A percentile compares a stretch with the other conserved stretches of the same genome.
phyloP scores from a whole-genome alignment of 1,140 invertebrate species.

The Piezodorus guildinii region DNA sequence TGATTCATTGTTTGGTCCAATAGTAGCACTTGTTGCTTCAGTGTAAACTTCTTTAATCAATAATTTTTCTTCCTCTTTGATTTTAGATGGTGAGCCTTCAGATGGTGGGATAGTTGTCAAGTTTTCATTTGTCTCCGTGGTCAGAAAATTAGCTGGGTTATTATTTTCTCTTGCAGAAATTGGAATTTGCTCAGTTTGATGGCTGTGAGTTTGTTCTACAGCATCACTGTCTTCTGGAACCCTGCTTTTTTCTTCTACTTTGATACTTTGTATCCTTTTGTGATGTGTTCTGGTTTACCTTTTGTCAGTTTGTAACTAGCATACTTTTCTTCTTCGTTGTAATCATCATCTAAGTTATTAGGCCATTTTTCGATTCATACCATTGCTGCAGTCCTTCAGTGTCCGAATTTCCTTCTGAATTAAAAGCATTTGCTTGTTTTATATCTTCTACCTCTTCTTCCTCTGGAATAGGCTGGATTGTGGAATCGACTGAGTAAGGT shows the following conservation, averaged over 20 bases:
- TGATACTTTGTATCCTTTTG: not conserved
- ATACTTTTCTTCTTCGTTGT: constrained; percentile 5
- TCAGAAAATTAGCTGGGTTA: not conserved
- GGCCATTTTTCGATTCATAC: constrained; percentile 9
- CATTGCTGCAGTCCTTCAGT: not conserved
- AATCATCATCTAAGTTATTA: constrained; percentile 15
- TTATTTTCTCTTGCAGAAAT: not conserved
- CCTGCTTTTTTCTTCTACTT: not conserved
- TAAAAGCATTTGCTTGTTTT: not conserved
- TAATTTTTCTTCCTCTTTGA: not conserved
- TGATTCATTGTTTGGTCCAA: not conserved
- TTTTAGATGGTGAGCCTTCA: not conserved
- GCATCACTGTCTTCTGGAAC: constrained; percentile 8
- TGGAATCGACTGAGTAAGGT: constrained; percentile 15
- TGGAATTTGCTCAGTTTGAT: not conserved
- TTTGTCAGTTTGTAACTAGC: not conserved
- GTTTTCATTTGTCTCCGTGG: not conserved
- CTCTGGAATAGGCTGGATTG: not conserved
- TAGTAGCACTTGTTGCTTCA: not conserved
- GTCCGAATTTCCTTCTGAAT: not conserved
- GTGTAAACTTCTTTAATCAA: not conserved
- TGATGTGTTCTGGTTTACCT: not conserved
- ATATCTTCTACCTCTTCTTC: not conserved
- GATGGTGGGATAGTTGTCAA: not conserved
- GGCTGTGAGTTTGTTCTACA: constrained; percentile 2